A percentile compares a stretch with the other conserved stretches of the same genome.
phyloP scores from a whole-genome alignment of 1,140 invertebrate genomes.

The Drosophila parvula region DNA sequence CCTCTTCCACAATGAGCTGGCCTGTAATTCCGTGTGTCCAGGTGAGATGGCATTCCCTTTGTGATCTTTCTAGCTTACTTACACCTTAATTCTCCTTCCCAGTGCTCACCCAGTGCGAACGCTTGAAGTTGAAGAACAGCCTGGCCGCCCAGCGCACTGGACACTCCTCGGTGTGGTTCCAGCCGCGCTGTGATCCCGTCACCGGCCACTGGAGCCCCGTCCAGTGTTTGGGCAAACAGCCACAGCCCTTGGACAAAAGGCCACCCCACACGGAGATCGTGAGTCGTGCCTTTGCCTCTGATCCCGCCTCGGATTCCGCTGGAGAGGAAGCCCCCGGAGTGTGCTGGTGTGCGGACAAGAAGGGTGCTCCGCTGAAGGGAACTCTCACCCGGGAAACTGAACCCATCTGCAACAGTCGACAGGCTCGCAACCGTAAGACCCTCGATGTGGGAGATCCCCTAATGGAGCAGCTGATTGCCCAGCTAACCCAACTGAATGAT shows the following conservation, averaged over 20 bases:
- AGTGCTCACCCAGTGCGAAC: conserved; percentile 92
- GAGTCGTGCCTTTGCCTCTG: conserved; percentile 58
- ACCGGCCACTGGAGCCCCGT: conserved; percentile 91
- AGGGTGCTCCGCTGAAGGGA: conserved; percentile 91
- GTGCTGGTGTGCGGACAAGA: conserved; percentile 93
- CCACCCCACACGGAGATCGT: conserved; percentile 50
- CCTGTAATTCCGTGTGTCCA: conserved; percentile 93
- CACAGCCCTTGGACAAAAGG: conserved; percentile 13
- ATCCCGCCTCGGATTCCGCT: conserved; percentile 2
- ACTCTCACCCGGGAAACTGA: conserved; percentile 89
- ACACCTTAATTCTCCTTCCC: not conserved
- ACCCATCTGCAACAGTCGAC: conserved; percentile 90
- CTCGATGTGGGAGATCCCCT: conserved; percentile 83
- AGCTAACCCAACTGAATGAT: conserved; percentile 86
- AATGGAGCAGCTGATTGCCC: conserved; percentile 88
- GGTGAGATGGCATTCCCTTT: conserved; percentile 76
- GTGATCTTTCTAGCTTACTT: not conserved
- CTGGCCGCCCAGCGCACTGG: conserved; percentile 88
- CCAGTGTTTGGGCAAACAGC: conserved; percentile 88
- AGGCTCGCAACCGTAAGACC: conserved; percentile 86
- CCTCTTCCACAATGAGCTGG: conserved; percentile 92
- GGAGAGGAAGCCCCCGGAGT: conserved; percentile 85
- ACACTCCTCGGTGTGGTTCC: conserved; percentile 85
- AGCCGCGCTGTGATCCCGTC: conserved; percentile 89
- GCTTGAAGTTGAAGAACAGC: conserved; percentile 90